phyloP scores from a whole-genome alignment of 1,140 invertebrate genomes.

The Meteorus sp. region DNA sequence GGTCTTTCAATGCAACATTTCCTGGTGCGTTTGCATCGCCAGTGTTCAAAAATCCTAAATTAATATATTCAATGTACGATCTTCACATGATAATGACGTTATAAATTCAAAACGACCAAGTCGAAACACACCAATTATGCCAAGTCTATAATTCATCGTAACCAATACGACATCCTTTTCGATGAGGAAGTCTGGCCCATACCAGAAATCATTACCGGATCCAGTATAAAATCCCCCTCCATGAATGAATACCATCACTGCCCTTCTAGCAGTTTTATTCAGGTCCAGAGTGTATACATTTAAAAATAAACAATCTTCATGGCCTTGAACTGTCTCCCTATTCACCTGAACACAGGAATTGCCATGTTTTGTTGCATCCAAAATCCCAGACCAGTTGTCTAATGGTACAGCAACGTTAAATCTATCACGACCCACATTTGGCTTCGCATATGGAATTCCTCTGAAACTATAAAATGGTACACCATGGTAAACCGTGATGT shows the following conservation, averaged over 20 bases:
- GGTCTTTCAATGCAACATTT: slow-evolving; percentile 65
- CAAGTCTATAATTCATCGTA: slow-evolving; percentile 70
- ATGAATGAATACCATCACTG: slow-evolving; percentile 71
- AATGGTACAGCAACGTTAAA: slow-evolving; percentile 68
- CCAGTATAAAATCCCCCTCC: slow-evolving; percentile 65
- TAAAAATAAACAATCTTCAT: slow-evolving; percentile 73
- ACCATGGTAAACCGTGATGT: slow-evolving; percentile 34
- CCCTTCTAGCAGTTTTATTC: slow-evolving; percentile 43
- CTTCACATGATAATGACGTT: no score
- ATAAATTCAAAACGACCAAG: no score
- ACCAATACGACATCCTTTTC: slow-evolving; percentile 69
- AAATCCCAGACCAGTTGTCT: slow-evolving; percentile 64
- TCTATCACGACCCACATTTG: slow-evolving; percentile 67
- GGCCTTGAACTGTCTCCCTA: slow-evolving; percentile 46
- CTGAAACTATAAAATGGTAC: slow-evolving; percentile 60
- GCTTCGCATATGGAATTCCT: slow-evolving; percentile 67
- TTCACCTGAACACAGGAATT: slow-evolving; percentile 54
- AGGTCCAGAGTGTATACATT: slow-evolving; percentile 68
- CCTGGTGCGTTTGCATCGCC: slow-evolving; percentile 62
- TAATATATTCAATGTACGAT: no score
- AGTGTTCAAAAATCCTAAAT: slow-evolving; percentile 54
- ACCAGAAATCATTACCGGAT: slow-evolving; percentile 58
- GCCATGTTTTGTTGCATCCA: slow-evolving; percentile 65
- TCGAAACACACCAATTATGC: no score
- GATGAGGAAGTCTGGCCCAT: slow-evolving; percentile 66